Conservation (phyloP, 2,888 invertebrate species). For the Leptothorax acervorum region DNA sequence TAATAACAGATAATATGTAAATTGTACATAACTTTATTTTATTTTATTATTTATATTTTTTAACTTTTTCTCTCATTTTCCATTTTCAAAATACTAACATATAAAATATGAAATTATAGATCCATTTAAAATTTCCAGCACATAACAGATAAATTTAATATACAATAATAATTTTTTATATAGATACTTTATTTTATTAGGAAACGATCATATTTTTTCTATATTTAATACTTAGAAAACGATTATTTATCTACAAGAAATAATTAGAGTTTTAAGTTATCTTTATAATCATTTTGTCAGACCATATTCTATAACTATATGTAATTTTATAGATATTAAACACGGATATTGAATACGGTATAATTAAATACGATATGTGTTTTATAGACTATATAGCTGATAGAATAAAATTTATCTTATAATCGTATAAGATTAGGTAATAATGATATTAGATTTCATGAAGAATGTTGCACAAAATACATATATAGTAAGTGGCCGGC, state of each 20-base stretch:
- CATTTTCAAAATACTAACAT: neutral
- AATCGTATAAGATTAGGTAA: neutral
- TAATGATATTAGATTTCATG: slow-evolving; percentile 3
- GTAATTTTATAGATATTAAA: neutral
- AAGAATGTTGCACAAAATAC: neutral
- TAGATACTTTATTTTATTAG: neutral
- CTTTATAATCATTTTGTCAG: neutral
- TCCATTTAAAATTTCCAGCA: neutral
- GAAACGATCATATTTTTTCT: neutral
- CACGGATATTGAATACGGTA: neutral
- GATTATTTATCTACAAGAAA: neutral
- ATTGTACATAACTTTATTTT: neutral
- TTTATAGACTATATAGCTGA: neutral
- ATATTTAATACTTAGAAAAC: neutral
- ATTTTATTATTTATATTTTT: slow-evolving; percentile 20
- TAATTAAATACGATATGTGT: neutral
- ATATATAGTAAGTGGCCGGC: neutral
- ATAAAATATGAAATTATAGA: neutral
- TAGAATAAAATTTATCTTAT: neutral
- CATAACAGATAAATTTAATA: neutral
- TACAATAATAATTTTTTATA: neutral
- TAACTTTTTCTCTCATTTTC: neutral
- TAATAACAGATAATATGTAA: neutral
- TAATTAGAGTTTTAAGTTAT: neutral
- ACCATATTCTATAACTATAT: neutral